Conservation (phyloP, 2,888 invertebrate species). For the Drosophila maculinotata region DNA sequence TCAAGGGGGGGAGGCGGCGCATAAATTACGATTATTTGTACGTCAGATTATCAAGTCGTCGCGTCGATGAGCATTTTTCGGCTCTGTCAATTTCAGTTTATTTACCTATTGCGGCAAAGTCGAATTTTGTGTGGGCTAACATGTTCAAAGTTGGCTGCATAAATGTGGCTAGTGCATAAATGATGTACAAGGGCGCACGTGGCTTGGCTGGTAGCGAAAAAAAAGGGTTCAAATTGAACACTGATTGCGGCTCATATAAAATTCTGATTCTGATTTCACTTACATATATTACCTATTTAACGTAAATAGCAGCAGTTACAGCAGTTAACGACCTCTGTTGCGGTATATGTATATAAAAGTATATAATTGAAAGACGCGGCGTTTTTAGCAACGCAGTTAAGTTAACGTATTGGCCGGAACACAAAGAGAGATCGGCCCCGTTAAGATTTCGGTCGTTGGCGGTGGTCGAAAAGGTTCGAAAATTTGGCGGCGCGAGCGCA, state of each 20-base stretch:
- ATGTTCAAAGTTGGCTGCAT: conserved; percentile 30
- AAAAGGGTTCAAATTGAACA: conserved; percentile 47
- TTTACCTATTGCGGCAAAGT: conserved; percentile 25
- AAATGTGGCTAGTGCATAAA: conserved; percentile 53
- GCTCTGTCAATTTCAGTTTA: conserved; percentile 37
- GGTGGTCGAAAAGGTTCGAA: conserved; percentile 85
- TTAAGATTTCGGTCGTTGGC: conserved; percentile 85
- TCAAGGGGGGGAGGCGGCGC: conserved; percentile 25
- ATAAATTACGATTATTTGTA: conserved; percentile 77
- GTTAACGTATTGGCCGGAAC: conserved; percentile 85
- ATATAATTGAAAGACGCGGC: conserved; percentile 35
- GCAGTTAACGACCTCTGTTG: conserved; percentile 11
- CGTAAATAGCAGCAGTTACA: conserved; percentile 17
- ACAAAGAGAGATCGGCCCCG: conserved; percentile 84
- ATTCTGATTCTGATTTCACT: conserved; percentile 65
- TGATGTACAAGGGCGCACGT: conserved; percentile 62
- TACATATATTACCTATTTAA: conserved; percentile 5
- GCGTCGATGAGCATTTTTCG: conserved; percentile 34
- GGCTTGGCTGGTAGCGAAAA: conserved; percentile 34
- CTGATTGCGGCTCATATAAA: conserved; percentile 32
- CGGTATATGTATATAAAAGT: background rate
- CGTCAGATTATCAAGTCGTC: conserved; percentile 67
- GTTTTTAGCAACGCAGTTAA: conserved; percentile 72
- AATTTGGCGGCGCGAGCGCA: conserved; percentile 86
- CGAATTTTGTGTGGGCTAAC: background rate